Percentiles rank a stretch among this genome's conserved stretches.
These are phyloP conservation scores for Mimumesa dahlbomi DNA, from an alignment of 2,888 invertebrate species.

Conservation along the genomic window DNA sequence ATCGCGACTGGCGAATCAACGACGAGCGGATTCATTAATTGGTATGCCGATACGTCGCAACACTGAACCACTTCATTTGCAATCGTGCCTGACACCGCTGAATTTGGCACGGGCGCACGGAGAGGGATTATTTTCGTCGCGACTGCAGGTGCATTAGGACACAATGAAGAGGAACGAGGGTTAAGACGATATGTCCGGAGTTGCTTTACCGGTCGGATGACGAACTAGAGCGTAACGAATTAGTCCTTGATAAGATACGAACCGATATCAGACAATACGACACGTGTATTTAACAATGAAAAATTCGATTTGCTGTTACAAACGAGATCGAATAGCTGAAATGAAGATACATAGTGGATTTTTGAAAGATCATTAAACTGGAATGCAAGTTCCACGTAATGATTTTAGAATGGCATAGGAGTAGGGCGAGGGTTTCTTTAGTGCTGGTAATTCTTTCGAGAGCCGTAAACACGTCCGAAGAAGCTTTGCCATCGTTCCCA, in stretches of 20 bases:
- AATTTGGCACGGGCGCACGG: slow-evolving; percentile 57
- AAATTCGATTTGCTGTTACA: too few species aligned
- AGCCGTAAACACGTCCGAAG: slow-evolving; percentile 28
- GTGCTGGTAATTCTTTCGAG: slow-evolving; percentile 39
- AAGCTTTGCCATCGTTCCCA: slow-evolving; percentile 49
- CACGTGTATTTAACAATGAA: too few species aligned
- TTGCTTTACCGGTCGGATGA: not conserved
- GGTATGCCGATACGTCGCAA: slow-evolving; percentile 42
- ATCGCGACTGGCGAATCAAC: slow-evolving; percentile 5
- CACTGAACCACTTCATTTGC: slow-evolving; percentile 35
- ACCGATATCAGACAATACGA: too few species aligned
- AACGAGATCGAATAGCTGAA: too few species aligned
- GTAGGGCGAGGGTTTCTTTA: slow-evolving; percentile 2
- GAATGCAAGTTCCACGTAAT: too few species aligned
- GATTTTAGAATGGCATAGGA: not conserved
- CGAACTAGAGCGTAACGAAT: slow-evolving; percentile 10
- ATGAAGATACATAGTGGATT: not conserved
- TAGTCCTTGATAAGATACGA: too few species aligned
- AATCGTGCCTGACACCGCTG: slow-evolving; percentile 44
- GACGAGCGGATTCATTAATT: slow-evolving; percentile 29
- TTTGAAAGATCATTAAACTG: too few species aligned
- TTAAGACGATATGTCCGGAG: slow-evolving; percentile 15
- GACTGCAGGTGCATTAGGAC: slow-evolving; percentile 51
- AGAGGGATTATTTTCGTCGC: slow-evolving; percentile 60
- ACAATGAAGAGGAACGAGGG: slow-evolving; percentile 42